Evolutionary conservation across 2,888 invertebrate genomes (phyloP), one percentile per base, ranked within the genome.

Genomic region (Drosophila stalkeri): DNA sequence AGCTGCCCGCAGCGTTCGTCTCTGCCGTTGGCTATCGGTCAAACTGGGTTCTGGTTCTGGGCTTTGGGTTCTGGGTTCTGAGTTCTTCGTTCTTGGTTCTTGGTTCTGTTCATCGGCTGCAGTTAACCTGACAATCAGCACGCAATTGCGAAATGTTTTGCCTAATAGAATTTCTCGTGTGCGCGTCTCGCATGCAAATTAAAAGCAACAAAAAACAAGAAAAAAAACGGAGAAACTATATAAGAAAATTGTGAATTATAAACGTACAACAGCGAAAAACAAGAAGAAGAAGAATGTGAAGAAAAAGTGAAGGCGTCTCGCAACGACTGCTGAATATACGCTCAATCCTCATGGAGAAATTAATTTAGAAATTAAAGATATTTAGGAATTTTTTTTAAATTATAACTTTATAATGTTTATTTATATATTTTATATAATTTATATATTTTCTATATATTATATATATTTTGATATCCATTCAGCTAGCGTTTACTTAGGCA

Each of bases 71-170:
- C 56, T 20, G 16, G 16, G 46, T 3, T 20, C 43, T 35, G 18
- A 20, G 43, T 33, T 14, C 56, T 20, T 6, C 8, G 39, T 1
- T 31, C n/a, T 31, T 14, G 8, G 56, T 1, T 8, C 43, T 54
- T 44, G 3, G 20, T 33, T 33, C 16, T 37, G 57, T 44, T 11
- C 18, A 18, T 8, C 4, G 47, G 23, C 35, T 59, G 52, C 47
- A 57, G 63, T 71, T 71, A 72, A 76, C 64, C 82, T 75, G 67
- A 82, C 84, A 88, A 91, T 90, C 91, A 90, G 84, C 86, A 86
- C 82, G 91, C 89, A 89, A 88, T 89, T 88, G 89, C 80, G 82
- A 82, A 80, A 86, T 86, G 87, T 89, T 89, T 84, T 75, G 69
- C 85, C 88, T 87, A 89, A 86, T 87, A 89, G 85, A 89, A 89